These are phyloP conservation scores for Anastrepha ludens DNA, from an alignment of 1,140 invertebrate species.

Conservation along the genomic window DNA sequence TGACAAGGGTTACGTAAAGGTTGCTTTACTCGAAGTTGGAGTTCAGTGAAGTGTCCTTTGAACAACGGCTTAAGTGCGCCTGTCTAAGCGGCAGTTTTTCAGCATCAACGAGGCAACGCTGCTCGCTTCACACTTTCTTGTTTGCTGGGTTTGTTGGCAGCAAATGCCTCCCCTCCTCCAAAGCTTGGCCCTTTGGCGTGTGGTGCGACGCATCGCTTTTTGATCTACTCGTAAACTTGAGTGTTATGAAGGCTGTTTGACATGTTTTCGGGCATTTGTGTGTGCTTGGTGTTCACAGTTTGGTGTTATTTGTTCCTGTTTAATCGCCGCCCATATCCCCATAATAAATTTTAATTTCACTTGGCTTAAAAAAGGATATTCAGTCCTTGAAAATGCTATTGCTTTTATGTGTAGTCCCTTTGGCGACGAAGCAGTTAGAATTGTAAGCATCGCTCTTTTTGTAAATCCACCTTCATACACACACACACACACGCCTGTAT, in stretches of 20 bases:
- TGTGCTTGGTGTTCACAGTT: background rate
- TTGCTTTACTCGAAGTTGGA: background rate
- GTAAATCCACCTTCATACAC: too few relatives aligned
- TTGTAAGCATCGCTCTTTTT: background rate
- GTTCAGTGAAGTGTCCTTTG: background rate
- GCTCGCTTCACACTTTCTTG: background rate
- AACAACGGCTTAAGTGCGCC: background rate
- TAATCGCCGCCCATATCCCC: background rate
- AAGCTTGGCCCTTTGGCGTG: background rate
- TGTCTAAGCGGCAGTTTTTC: conserved; percentile 32
- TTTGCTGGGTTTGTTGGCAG: background rate
- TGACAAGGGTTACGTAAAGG: conserved; percentile 23
- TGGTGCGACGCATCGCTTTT: background rate
- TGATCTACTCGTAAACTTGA: conserved; percentile 26
- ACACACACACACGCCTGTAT: background rate
- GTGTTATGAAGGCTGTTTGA: conserved; percentile 35
- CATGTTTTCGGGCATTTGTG: conserved; percentile 17
- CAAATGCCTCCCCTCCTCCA: background rate
- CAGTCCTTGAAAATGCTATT: background rate
- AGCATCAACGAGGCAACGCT: background rate
- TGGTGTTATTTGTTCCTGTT: conserved; percentile 9
- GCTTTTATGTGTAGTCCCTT: conserved; percentile 2
- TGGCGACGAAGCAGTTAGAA: background rate
- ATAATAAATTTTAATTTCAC: conserved; percentile 47
- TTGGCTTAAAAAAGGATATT: background rate